phyloP scores from a whole-genome alignment of 1,140 invertebrate genomes.

The Drosophila lacteicornis region DNA sequence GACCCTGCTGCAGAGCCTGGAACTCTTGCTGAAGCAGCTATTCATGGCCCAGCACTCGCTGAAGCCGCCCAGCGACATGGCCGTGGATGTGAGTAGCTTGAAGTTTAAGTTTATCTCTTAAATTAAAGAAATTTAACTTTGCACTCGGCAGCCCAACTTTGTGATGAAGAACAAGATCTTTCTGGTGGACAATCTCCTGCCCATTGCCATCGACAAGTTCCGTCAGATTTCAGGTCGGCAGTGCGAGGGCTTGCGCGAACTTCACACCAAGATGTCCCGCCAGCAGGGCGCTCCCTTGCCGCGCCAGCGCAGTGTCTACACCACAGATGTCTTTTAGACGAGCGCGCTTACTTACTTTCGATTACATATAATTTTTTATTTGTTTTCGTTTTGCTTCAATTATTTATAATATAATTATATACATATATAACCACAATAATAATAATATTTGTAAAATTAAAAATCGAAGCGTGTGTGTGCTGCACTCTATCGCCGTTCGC shows the following conservation, averaged over 20 bases:
- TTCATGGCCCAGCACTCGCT: slow-evolving; percentile 75
- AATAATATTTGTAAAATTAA: slow-evolving; percentile 84
- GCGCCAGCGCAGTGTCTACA: slow-evolving; percentile 82
- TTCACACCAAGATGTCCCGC: slow-evolving; percentile 67
- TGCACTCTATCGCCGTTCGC: slow-evolving; percentile 78
- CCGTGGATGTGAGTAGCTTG: slow-evolving; percentile 74
- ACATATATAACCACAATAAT: slow-evolving; percentile 85
- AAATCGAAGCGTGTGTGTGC: slow-evolving; percentile 83
- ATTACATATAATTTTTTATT: slow-evolving; percentile 84
- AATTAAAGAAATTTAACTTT: too few species aligned
- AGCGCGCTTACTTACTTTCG: slow-evolving; percentile 45
- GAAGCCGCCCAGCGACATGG: slow-evolving; percentile 72
- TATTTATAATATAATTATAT: slow-evolving; percentile 85
- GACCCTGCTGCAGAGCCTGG: slow-evolving; percentile 67
- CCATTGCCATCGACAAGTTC: slow-evolving; percentile 79
- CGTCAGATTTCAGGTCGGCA: slow-evolving; percentile 70
- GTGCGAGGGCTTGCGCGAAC: slow-evolving; percentile 58
- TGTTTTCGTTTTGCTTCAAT: slow-evolving; percentile 79
- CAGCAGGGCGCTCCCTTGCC: slow-evolving; percentile 77
- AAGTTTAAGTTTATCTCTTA: not conserved
- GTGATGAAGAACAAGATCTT: slow-evolving; percentile 83
- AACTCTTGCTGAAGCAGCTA: slow-evolving; percentile 70
- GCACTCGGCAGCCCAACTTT: slow-evolving; percentile 67
- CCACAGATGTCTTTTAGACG: slow-evolving; percentile 78
- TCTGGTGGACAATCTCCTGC: slow-evolving; percentile 76